Evolutionary conservation across 1,140 invertebrate genomes (phyloP).

Genomic region (Cydia amplana): DNA sequence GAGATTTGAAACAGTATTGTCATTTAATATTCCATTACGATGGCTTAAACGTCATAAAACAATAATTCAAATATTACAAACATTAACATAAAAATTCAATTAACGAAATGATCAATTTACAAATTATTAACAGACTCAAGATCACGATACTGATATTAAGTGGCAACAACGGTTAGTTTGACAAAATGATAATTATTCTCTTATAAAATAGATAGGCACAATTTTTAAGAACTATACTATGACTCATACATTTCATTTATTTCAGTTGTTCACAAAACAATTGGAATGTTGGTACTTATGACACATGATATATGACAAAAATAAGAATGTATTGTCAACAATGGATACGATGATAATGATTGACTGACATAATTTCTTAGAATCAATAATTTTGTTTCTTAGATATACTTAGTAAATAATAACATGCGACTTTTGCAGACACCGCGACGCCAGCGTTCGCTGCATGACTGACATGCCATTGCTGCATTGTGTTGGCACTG

Average conservation of each 20-base stretch:
- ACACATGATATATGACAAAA: too few species aligned
- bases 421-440: neutral
- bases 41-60: slow-evolving; percentile 20
- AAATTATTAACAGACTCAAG: slow-evolving; percentile 13
- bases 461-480: neutral
- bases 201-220: neutral
- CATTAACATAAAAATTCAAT: slow-evolving; percentile 20
- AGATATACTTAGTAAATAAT: neutral
- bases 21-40: slow-evolving; percentile 1
- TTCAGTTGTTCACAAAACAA: too few species aligned
- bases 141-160: slow-evolving; percentile 33
- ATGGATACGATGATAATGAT: neutral
- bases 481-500: neutral
- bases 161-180: slow-evolving; percentile 20
- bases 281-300: neutral
- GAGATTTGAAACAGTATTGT: slow-evolving; percentile 41
- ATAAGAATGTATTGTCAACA: neutral
- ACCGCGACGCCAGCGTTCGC: neutral
- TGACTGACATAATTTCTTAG: neutral
- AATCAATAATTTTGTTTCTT: too few species aligned
- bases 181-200: neutral
- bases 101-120: neutral
- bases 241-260: neutral
- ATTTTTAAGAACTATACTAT: neutral
- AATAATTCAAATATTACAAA: slow-evolving; percentile 4